Evolutionary conservation across 2,113 vertebrate species (phyloP), one percentile per base, ranked within the genome.

Genomic region (Sorex araneus): DNA sequence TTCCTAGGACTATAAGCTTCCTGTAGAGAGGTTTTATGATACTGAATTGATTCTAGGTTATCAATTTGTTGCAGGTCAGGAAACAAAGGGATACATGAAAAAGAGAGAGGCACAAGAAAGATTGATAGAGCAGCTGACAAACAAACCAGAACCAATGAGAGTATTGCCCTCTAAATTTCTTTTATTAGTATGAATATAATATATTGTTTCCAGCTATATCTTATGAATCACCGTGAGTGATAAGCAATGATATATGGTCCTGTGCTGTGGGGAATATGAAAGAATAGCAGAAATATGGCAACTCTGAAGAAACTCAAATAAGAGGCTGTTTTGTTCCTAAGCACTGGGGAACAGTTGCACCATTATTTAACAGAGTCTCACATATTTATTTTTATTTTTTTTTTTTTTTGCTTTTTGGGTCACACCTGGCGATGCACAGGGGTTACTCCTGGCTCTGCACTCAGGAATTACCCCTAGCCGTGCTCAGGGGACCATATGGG

Each of bases 251-350:
- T 40, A n/a, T 57, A 27, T 4, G 78, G 57, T 43, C 34, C 12
- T 79, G 23, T 30, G 66, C 57, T 74, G 1, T 74, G 78, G 36
- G 64, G n/a, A 79, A 36, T 84, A 32, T 21, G 43, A 43, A 87
- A 63, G 78, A 69, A 69, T 64, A 45, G 36, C 67, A 87, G 87
- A 34, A 60, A 64, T 45, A 43, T 87, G 82, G 50, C 64, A 87
- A 77, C 19, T 40, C 77, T 87, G 8, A 91, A 47, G 77, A 88
- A 90, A 83, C 74, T 11, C 18, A 30, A 92, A 83, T 40, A n/a
- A 84, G 81, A 76, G 13, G 15, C 57, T 34, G 60, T 91, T 64
- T 82, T 74, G n/a, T 70, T 64, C 21, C 50, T 73, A 60, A 43
- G 28, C 71, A 64, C 78, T 34, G 66, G 60, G 85, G 57, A 28